These are phyloP conservation scores for Amazona ochrocephala DNA, from an alignment of 2,797 vertebrate genomes.

Conservation along the genomic window DNA sequence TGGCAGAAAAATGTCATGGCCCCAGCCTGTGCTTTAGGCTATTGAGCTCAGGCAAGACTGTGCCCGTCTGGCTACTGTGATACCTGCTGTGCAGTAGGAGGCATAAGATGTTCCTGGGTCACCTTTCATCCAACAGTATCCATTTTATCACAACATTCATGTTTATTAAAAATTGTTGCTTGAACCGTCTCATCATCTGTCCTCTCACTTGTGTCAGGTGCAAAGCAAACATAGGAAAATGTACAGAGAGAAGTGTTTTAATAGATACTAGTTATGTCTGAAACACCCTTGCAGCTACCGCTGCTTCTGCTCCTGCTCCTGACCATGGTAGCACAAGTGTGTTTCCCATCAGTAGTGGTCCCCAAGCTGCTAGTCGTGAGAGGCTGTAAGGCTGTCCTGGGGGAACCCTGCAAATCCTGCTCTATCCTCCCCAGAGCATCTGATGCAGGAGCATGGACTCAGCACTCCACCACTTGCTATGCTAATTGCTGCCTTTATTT, in stretches of 20 bases:
- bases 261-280: background rate
- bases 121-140: background rate
- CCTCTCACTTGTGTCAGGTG: background rate
- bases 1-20: background rate
- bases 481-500: background rate
- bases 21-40: background rate
- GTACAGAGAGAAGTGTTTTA: background rate
- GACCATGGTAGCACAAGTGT: fast-evolving
- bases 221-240: background rate
- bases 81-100: background rate
- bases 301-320: background rate
- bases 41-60: background rate
- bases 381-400: background rate
- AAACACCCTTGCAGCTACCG: background rate
- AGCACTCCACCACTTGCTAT: background rate
- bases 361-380: fast-evolving
- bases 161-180: background rate
- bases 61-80: fast-evolving
- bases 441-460: background rate
- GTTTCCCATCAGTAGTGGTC: background rate
- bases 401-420: background rate
- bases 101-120: background rate
- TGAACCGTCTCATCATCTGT: background rate
- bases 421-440: background rate
- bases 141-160: background rate